These are phyloP conservation scores for Sturnus vulgaris DNA, from an alignment of 2,113 vertebrate genomes.

Conservation along the genomic window DNA sequence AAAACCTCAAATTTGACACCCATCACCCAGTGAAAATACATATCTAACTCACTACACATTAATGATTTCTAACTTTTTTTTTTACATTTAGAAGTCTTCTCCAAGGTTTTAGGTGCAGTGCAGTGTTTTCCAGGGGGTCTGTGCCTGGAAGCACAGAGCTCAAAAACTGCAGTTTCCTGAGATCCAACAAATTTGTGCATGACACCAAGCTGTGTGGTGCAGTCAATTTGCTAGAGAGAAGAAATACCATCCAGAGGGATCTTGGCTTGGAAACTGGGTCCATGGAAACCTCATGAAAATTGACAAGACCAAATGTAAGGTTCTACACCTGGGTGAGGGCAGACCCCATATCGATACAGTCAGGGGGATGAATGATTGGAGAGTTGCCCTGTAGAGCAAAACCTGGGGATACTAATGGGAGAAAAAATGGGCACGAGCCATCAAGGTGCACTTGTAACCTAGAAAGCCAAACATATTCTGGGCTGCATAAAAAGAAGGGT, in stretches of 20 bases:
- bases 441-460: neutral
- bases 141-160: too few relatives aligned
- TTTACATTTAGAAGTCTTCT: too few relatives aligned
- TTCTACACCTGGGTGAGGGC: neutral
- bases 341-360: neutral
- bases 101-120: too few relatives aligned
- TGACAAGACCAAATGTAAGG: neutral
- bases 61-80: too few relatives aligned
- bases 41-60: too few relatives aligned
- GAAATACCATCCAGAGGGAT: neutral
- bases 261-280: neutral
- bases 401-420: neutral
- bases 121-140: too few relatives aligned
- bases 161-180: too few relatives aligned
- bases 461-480: neutral
- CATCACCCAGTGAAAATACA: too few relatives aligned
- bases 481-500: rapidly evolving
- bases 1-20: too few relatives aligned
- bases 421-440: neutral
- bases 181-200: neutral
- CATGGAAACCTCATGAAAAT: neutral
- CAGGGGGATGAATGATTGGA: neutral
- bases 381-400: neutral
- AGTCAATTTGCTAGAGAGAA: neutral
- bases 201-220: neutral